Evolutionary conservation across 2,113 vertebrate genomes (phyloP).

Genomic region (Apus apus): DNA sequence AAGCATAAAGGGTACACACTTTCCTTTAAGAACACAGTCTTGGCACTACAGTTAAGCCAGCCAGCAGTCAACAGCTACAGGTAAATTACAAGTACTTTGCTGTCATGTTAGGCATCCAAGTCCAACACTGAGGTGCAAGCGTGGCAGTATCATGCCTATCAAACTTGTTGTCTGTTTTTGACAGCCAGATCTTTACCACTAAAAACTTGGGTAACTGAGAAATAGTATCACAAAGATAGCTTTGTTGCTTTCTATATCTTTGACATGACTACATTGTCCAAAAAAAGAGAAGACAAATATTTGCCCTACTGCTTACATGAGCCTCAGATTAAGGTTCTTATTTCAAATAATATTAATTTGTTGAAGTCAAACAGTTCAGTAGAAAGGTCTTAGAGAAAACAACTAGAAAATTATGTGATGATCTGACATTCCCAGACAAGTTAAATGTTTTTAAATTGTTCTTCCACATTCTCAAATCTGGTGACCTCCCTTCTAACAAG

Average conservation of each 20-base stretch:
- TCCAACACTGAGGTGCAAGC: neutral
- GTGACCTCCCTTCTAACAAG: neutral
- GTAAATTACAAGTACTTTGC: neutral
- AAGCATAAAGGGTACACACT: neutral
- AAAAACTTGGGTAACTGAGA: conserved; percentile 6
- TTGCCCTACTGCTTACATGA: neutral
- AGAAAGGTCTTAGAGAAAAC: neutral
- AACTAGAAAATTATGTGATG: neutral
- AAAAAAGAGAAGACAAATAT: neutral
- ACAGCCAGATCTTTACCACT: neutral
- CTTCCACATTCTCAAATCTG: neutral
- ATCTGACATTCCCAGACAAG: neutral
- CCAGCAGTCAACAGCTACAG: neutral
- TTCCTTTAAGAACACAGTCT: accelerated
- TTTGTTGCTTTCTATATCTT: neutral
- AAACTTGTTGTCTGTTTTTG: conserved; percentile 28
- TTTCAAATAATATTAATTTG: neutral
- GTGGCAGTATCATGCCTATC: neutral
- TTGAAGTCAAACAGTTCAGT: neutral
- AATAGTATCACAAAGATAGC: neutral
- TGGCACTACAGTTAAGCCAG: neutral
- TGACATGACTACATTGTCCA: neutral
- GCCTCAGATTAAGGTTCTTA: neutral
- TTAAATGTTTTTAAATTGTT: neutral
- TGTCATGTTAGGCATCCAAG: neutral